These are phyloP conservation scores for Drosophila eugracilis DNA, from an alignment of 1,140 invertebrate genomes.

Conservation along the genomic window DNA sequence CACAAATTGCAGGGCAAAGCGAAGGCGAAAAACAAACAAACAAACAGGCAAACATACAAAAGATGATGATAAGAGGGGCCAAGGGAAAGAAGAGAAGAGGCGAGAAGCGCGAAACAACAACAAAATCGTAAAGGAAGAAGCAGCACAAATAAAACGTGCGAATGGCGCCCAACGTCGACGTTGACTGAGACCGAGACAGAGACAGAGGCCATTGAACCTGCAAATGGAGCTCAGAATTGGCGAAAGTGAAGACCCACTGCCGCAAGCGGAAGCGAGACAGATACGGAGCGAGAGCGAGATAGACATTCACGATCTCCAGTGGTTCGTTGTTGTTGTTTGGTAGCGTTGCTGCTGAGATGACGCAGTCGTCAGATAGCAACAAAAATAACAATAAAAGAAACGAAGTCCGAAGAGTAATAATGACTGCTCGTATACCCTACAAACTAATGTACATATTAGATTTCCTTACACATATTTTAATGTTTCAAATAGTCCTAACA, in stretches of 20 bases:
- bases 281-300: constrained; percentile 14
- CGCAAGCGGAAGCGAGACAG: constrained; percentile 56
- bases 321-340: constrained; percentile 2
- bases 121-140: constrained; percentile 7
- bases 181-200: constrained; percentile 21
- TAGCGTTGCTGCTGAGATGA: constrained; percentile 57
- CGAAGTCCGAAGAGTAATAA: background rate
- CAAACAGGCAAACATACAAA: constrained; percentile 53
- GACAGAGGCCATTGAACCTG: constrained; percentile 71
- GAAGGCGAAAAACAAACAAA: constrained; percentile 58
- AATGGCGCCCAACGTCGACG: constrained; percentile 65
- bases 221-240: constrained; percentile 81
- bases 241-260: constrained; percentile 83
- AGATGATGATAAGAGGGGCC: constrained; percentile 3
- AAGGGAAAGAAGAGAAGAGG: constrained; percentile 12
- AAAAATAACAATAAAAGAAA: constrained; percentile 55
- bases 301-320: constrained; percentile 38
- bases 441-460: too few relatives aligned
- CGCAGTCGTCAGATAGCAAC: constrained; percentile 65
- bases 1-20: constrained; percentile 50
- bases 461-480: too few relatives aligned
- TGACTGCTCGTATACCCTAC: constrained; percentile 3
- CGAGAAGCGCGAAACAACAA: constrained; percentile 33
- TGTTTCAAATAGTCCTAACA: too few relatives aligned
- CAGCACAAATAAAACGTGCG: constrained; percentile 64